Percentiles rank a stretch among this genome's conserved stretches.
These are phyloP conservation scores for Ochropleura leucogaster DNA, from an alignment of 2,888 invertebrate genomes.

Conservation along the genomic window DNA sequence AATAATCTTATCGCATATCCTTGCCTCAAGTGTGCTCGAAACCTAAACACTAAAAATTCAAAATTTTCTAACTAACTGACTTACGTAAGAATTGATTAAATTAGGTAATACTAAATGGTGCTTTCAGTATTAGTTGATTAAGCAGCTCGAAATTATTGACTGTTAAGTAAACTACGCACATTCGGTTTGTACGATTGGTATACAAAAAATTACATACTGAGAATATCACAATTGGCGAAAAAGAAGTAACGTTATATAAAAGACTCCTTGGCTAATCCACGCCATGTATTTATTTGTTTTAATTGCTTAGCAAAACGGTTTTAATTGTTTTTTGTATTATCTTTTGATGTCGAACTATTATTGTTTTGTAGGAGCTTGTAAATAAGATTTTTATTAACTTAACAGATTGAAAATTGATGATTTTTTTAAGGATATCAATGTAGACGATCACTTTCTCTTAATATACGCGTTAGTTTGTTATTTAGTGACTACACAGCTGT, in stretches of 20 bases:
- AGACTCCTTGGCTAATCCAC: conserved; percentile 68
- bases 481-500: conserved; percentile 86
- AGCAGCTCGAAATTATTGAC: conserved; percentile 80
- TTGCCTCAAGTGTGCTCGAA: conserved; percentile 47
- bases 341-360: conserved; percentile 68
- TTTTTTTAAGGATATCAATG: conserved; percentile 63
- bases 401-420: conserved; percentile 65
- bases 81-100: conserved; percentile 78
- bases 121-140: conserved; percentile 89
- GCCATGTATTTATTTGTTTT: conserved; percentile 82
- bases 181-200: conserved; percentile 71
- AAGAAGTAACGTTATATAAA: conserved; percentile 30
- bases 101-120: conserved; percentile 83
- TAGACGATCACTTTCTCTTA: conserved; percentile 73
- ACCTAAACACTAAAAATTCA: conserved; percentile 34
- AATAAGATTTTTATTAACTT: conserved; percentile 89
- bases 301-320: conserved; percentile 84
- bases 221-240: conserved; percentile 47
- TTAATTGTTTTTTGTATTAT: conserved; percentile 77
- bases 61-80: conserved; percentile 67
- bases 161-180: conserved; percentile 78
- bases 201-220: conserved; percentile 56
- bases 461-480: conserved; percentile 87
- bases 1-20: conserved; percentile 52
- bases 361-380: conserved; percentile 85